phyloP scores from a whole-genome alignment of 2,797 vertebrate genomes.

The Caiman crocodilus region DNA sequence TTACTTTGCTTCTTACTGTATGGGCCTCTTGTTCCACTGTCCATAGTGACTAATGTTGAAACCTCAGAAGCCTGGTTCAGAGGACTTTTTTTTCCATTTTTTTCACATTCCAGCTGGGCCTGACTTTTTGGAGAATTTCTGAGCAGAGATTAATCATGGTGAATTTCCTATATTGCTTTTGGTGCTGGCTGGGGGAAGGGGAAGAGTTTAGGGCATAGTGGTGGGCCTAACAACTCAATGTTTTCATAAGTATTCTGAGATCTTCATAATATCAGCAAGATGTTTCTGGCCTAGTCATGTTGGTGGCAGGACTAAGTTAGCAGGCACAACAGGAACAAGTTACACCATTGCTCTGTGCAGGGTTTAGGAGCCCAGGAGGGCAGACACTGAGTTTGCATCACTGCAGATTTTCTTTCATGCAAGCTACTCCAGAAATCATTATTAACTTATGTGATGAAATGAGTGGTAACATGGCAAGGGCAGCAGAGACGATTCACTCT shows the following conservation, averaged over 20 bases:
- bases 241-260: not conserved
- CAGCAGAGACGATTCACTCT: not conserved
- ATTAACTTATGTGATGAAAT: conserved; percentile 36
- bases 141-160: not conserved
- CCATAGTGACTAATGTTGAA: not conserved
- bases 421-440: conserved; percentile 15
- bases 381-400: not conserved
- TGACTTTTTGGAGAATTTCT: not conserved
- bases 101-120: not conserved
- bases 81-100: not conserved
- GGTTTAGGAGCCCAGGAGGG: not conserved
- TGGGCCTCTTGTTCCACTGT: not conserved
- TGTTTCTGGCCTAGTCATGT: not conserved
- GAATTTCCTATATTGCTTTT: not conserved
- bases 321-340: not conserved
- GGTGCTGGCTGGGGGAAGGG: not conserved
- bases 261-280: not conserved
- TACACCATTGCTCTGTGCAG: not conserved
- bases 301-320: not conserved
- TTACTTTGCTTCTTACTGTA: not conserved
- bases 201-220: not conserved
- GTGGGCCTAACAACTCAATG: not conserved
- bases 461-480: not conserved
- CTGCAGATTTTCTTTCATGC: not conserved
- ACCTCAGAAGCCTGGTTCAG: not conserved